Conservation (phyloP, 64 coral and sea anemone genomes). For the Montipora sp. region DNA sequence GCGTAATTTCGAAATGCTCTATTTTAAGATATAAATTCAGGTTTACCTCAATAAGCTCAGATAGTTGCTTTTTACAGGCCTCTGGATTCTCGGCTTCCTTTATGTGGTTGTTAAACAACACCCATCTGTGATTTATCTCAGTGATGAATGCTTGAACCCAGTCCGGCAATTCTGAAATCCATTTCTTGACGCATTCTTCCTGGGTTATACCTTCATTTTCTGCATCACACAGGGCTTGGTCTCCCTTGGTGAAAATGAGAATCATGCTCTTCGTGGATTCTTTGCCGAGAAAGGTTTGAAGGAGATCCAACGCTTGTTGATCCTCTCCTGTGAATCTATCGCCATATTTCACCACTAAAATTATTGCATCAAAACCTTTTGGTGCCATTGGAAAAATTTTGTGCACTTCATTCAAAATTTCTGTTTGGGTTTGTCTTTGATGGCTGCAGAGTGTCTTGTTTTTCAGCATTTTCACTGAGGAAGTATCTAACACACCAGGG, state of each 20-base stretch:
- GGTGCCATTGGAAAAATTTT: conserved; percentile 38
- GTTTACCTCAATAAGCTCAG: neutral
- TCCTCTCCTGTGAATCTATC: neutral
- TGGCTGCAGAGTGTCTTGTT: neutral
- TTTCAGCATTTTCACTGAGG: neutral
- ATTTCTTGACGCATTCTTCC: neutral
- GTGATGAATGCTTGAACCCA: neutral
- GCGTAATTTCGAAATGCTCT: no score
- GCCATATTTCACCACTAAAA: neutral
- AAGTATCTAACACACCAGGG: conserved; percentile 34
- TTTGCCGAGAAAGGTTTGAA: neutral
- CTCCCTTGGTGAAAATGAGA: neutral
- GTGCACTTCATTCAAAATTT: neutral
- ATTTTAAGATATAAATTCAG: neutral
- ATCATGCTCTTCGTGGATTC: neutral
- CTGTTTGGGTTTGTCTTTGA: neutral
- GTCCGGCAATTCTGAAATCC: neutral
- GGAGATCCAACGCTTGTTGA: neutral
- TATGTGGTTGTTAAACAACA: neutral
- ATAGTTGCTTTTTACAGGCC: neutral
- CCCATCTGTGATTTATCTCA: neutral
- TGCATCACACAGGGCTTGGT: neutral
- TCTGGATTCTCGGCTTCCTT: neutral
- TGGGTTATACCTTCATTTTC: neutral
- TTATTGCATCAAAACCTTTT: conserved; percentile 5